A percentile compares a stretch with the other conserved stretches of the same genome.
These are phyloP conservation scores for Cerastis leucographa DNA, from an alignment of 2,888 invertebrate genomes.

Conservation along the genomic window DNA sequence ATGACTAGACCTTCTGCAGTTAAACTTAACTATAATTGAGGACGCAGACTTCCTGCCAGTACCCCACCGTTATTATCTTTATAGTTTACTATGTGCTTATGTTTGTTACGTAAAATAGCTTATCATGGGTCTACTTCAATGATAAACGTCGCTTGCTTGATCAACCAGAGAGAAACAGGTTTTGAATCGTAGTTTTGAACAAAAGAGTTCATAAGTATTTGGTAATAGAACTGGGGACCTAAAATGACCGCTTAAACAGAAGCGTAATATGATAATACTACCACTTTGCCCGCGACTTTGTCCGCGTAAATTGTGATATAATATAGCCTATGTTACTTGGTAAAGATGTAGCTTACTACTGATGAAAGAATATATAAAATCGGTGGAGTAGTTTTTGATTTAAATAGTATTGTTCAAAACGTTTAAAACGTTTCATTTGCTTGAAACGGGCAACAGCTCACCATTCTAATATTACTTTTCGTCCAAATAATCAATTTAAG, in stretches of 20 bases:
- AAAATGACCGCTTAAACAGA: too few relatives aligned
- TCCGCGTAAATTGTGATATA: too few relatives aligned
- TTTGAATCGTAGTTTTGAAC: background rate
- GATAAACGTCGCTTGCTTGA: constrained; percentile 13
- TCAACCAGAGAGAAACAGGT: background rate
- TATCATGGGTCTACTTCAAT: constrained; percentile 30
- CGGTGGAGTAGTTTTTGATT: too few relatives aligned
- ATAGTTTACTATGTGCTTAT: constrained; percentile 33
- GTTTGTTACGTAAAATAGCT: constrained; percentile 39
- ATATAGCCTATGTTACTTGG: too few relatives aligned
- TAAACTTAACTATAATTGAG: constrained; percentile 47
- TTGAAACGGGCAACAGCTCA: background rate
- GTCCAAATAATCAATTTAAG: constrained; percentile 14
- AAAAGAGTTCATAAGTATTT: background rate
- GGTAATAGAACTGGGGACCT: background rate
- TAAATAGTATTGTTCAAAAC: too few relatives aligned
- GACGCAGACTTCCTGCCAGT: constrained; percentile 66
- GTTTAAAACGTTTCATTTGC: background rate
- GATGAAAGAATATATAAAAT: too few relatives aligned
- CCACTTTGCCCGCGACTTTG: too few relatives aligned
- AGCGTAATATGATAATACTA: too few relatives aligned
- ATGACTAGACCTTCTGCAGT: constrained; percentile 22
- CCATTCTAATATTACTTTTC: constrained; percentile 3
- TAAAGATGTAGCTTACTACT: too few relatives aligned
- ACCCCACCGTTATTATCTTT: constrained; percentile 53